Base-by-base conservation (phyloP, 2,888 invertebrate genomes). In the Julus scandinavius region DNA sequence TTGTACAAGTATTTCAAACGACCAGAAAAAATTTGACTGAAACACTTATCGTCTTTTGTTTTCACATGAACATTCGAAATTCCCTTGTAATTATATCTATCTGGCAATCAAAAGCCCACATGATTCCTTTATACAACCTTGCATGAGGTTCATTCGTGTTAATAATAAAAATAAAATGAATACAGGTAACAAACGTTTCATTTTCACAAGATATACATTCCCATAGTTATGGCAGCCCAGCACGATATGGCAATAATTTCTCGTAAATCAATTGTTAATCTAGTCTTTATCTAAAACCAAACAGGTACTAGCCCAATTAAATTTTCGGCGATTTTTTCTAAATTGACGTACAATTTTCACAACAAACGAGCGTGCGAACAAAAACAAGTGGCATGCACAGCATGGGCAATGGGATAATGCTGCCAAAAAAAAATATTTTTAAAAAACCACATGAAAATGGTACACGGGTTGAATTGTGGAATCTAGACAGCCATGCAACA, bases 181-280 rank as follows among this genome's bases (percentile, higher is more conserved):
- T 29, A 29, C 29, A 29, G 29, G 29, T 29, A 29, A 29, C 29
- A 29, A 29, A 29, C 29, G 29, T 29, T 29, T 29, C 29, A 29
- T 29, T 29, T 29, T 29, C 29, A 29, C 29, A 29, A 29, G 29
- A 29, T 29, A 29, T 29, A 29, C 29, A 29, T 29, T 29, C 29
- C 29, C 29, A 29, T 29, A 29, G 13, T 72, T 72, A 63, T 72
- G 72, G 72, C 72, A 29, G 6, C 63, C 20, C 63, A 20, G 63
- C 63, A 63, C 63, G 63, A 63, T 20, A 7, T 11, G 3, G 72
- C 72, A 20, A 72, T 72, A 29, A 72, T 20, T 11, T 29, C 72
- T 72, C 72, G 72, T 72, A 72, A 72, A 72, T 72, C 72, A 72
- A 29, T 11, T 20, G 72, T 72, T 72, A 29, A 72, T 72, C 72